These are phyloP conservation scores for Xenus cinereus DNA, from an alignment of 2,113 vertebrate genomes.

Conservation along the genomic window DNA sequence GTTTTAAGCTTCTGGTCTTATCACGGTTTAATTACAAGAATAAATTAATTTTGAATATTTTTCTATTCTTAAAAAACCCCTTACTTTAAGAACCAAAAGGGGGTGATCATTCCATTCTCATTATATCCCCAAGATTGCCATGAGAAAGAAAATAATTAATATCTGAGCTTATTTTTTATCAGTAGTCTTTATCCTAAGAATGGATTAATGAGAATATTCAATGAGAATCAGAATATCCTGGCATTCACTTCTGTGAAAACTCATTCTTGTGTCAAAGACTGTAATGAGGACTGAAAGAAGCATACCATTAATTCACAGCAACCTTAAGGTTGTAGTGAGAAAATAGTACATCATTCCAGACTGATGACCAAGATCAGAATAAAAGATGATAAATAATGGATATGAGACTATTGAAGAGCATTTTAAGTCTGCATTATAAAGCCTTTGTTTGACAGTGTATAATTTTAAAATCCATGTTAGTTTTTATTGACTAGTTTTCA, in stretches of 20 bases:
- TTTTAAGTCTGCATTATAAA: background rate
- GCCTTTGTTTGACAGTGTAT: background rate
- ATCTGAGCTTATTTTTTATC: constrained; percentile 32
- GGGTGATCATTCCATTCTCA: constrained; percentile 23
- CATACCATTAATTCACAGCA: constrained; percentile 35
- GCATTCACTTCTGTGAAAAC: constrained; percentile 22
- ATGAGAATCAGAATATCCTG: constrained; percentile 27
- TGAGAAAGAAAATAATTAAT: constrained; percentile 59
- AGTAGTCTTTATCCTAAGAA: constrained; percentile 49
- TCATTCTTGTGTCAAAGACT: constrained; percentile 37
- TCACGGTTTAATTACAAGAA: constrained; percentile 42
- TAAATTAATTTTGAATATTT: constrained; percentile 57
- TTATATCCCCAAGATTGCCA: constrained; percentile 38
- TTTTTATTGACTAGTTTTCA: background rate
- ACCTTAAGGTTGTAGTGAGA: background rate
- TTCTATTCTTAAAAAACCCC: background rate
- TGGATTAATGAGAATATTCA: constrained; percentile 66
- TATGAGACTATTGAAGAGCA: background rate
- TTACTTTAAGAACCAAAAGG: background rate
- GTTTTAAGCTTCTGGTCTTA: constrained; percentile 59
- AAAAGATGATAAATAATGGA: background rate
- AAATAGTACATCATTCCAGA: background rate
- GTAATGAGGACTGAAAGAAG: constrained; percentile 51
- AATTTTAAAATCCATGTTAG: background rate
- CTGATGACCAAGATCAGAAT: background rate